phyloP scores from a whole-genome alignment of 1,140 invertebrate genomes.

The Delia radicum region DNA sequence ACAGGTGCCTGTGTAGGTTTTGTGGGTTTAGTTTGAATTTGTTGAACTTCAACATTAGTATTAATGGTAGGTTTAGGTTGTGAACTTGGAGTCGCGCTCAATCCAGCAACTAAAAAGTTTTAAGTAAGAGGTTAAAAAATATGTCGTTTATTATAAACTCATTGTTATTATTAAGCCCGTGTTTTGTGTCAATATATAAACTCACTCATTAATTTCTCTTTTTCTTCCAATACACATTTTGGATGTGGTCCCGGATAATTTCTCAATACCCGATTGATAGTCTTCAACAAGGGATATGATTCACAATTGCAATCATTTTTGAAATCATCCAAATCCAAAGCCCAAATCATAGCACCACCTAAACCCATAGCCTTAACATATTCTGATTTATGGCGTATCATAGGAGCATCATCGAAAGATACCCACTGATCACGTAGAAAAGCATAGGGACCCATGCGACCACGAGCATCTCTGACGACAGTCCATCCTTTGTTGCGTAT shows the following conservation, averaged over 20 bases:
- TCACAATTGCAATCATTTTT: slow-evolving; percentile 77
- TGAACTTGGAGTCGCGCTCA: background rate
- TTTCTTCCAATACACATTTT: slow-evolving; percentile 42
- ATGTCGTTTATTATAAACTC: background rate
- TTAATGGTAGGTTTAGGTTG: slow-evolving; percentile 6
- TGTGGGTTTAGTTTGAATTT: slow-evolving; percentile 31
- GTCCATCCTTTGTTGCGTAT: slow-evolving; percentile 68
- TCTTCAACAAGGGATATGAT: slow-evolving; percentile 74
- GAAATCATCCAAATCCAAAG: slow-evolving; percentile 74
- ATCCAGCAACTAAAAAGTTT: slow-evolving; percentile 28
- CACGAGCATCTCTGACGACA: slow-evolving; percentile 66
- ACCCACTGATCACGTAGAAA: slow-evolving; percentile 79
- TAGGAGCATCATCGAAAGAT: slow-evolving; percentile 77
- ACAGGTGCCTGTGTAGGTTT: slow-evolving; percentile 40
- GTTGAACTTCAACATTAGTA: background rate
- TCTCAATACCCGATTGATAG: slow-evolving; percentile 73
- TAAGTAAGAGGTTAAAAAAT: background rate
- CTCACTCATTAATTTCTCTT: slow-evolving; percentile 44
- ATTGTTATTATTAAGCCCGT: background rate
- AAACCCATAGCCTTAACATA: slow-evolving; percentile 74
- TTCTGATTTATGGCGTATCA: slow-evolving; percentile 71
- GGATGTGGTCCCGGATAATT: slow-evolving; percentile 59
- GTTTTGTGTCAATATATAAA: background rate
- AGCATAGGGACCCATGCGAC: slow-evolving; percentile 75
- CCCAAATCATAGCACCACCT: slow-evolving; percentile 87